A percentile compares a stretch with the other conserved stretches of the same genome.
Evolutionary conservation across 2,888 invertebrate species (phyloP).

Genomic region (Actias luna): DNA sequence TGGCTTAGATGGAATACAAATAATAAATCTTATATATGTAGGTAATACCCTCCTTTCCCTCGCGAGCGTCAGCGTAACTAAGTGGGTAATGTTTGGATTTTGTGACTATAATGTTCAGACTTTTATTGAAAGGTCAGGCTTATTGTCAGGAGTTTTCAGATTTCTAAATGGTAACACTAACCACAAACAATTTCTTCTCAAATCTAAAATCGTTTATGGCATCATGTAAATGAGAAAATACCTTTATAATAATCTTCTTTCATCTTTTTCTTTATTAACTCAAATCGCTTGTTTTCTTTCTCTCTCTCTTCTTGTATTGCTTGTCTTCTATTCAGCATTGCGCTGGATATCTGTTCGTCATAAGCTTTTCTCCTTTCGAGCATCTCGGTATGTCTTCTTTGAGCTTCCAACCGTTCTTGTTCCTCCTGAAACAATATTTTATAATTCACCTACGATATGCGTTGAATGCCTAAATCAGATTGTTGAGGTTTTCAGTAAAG

Average conservation of each 20-base stretch:
- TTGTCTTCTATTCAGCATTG: slow-evolving; percentile 57
- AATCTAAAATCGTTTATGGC: not conserved
- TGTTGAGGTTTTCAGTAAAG: too few relatives aligned
- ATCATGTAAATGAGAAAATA: slow-evolving; percentile 27
- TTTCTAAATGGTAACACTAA: too few relatives aligned
- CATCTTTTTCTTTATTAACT: slow-evolving; percentile 64
- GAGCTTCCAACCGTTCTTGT: slow-evolving; percentile 44
- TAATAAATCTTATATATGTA: too few relatives aligned
- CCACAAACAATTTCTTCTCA: too few relatives aligned
- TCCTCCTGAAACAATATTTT: slow-evolving; percentile 47
- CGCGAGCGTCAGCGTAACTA: too few relatives aligned
- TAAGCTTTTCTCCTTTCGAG: slow-evolving; percentile 57
- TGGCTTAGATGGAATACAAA: too few relatives aligned
- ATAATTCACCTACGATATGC: not conserved
- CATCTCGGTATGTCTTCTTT: slow-evolving; percentile 57
- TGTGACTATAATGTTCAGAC: too few relatives aligned
- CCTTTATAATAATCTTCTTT: slow-evolving; percentile 68
- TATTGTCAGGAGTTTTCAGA: too few relatives aligned
- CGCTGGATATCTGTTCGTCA: slow-evolving; percentile 68
- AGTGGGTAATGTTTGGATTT: too few relatives aligned
- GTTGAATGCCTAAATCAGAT: too few relatives aligned
- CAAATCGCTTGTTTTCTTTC: slow-evolving; percentile 57
- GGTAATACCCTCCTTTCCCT: too few relatives aligned
- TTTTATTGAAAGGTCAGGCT: too few relatives aligned
- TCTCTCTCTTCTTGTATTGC: slow-evolving; percentile 57